Conservation (phyloP, 2,113 vertebrate genomes). For the Rhizomys pruinosus region DNA sequence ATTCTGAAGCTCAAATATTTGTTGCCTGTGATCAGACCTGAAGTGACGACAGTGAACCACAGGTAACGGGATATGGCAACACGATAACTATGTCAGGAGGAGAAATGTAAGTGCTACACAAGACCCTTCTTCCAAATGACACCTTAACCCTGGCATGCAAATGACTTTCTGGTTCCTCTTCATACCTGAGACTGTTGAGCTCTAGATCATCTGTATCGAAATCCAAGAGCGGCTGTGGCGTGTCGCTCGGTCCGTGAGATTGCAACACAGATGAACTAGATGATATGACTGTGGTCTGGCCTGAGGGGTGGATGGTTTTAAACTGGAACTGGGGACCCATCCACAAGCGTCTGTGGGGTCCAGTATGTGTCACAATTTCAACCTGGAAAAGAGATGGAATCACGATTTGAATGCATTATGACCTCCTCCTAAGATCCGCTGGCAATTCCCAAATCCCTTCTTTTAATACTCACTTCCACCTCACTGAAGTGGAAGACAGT, state of each 20-base stretch:
- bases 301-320: constrained; percentile 98
- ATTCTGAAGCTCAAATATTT: constrained; percentile 11
- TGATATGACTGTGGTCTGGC: constrained; percentile 98
- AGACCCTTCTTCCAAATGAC: not conserved
- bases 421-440: not conserved
- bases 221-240: constrained; percentile 96
- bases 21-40: not conserved
- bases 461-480: not conserved
- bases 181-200: constrained; percentile 97
- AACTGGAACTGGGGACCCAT: constrained; percentile 99
- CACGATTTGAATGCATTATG: constrained; percentile 12
- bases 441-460: not conserved
- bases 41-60: not conserved
- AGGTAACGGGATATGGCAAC: not conserved
- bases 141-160: not conserved
- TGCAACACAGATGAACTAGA: constrained; percentile 98
- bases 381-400: constrained; percentile 88
- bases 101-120: not conserved
- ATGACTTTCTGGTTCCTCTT: constrained; percentile 20
- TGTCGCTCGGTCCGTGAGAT: constrained; percentile 94
- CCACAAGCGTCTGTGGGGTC: constrained; percentile 97
- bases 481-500: not conserved
- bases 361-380: constrained; percentile 98
- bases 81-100: not conserved
- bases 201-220: constrained; percentile 98